Conservation (phyloP, 2,888 invertebrate genomes). For the Taphrorychus bicolor region DNA sequence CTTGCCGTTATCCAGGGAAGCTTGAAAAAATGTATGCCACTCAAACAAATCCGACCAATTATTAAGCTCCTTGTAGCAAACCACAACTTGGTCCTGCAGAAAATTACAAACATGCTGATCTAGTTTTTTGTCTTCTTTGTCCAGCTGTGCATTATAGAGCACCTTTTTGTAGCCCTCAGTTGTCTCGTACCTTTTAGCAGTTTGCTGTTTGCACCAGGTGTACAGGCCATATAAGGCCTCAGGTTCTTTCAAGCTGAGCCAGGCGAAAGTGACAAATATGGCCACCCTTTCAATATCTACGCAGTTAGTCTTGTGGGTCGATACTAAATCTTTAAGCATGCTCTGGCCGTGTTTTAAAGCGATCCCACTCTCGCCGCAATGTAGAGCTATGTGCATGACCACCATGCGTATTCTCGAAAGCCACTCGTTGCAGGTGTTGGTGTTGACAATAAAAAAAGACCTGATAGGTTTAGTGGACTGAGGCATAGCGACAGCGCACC, state of each 20-base stretch:
- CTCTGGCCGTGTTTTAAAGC: slow-evolving; percentile 84
- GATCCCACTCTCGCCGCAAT: slow-evolving; percentile 82
- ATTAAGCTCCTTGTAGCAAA: slow-evolving; percentile 76
- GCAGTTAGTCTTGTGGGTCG: slow-evolving; percentile 67
- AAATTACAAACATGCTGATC: slow-evolving; percentile 57
- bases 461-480: slow-evolving; percentile 83
- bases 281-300: slow-evolving; percentile 76
- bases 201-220: slow-evolving; percentile 78
- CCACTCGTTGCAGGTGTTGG: slow-evolving; percentile 95
- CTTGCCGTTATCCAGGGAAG: slow-evolving; percentile 47
- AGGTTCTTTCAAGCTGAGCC: slow-evolving; percentile 79
- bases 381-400: slow-evolving; percentile 82
- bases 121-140: slow-evolving; percentile 51
- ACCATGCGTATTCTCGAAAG: slow-evolving; percentile 79
- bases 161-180: slow-evolving; percentile 71
- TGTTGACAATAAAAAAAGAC: slow-evolving; percentile 94
- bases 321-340: slow-evolving; percentile 69
- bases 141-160: slow-evolving; percentile 54
- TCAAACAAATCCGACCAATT: slow-evolving; percentile 72
- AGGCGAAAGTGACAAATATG: slow-evolving; percentile 77
- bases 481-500: slow-evolving; percentile 84
- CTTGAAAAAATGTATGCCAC: slow-evolving; percentile 64
- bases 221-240: slow-evolving; percentile 86
- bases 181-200: slow-evolving; percentile 78
- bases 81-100: slow-evolving; percentile 68